Evolutionary conservation across 2,888 invertebrate genomes (phyloP).

Genomic region (Aphidoletes aphidimyza): DNA sequence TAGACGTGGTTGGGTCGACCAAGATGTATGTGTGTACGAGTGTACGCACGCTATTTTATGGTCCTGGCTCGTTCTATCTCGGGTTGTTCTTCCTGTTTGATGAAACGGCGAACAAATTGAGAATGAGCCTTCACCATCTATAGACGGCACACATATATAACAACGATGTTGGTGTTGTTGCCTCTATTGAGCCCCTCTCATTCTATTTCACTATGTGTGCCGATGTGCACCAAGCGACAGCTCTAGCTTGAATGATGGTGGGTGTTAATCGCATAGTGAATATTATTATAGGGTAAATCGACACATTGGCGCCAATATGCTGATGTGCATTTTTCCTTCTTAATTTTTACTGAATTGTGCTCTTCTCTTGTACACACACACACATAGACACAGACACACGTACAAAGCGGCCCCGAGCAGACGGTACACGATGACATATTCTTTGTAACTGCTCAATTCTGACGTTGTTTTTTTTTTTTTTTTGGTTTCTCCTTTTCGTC

Average conservation of each 20-base stretch:
- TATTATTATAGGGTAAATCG: constrained; percentile 62
- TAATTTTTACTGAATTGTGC: constrained; percentile 50
- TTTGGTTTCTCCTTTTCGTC: too few relatives aligned
- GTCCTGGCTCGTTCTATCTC: too few relatives aligned
- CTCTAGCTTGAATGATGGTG: constrained; percentile 55
- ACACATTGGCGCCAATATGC: constrained; percentile 61
- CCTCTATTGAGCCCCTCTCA: too few relatives aligned
- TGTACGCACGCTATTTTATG: too few relatives aligned
- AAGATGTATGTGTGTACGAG: too few relatives aligned
- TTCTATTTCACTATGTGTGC: too few relatives aligned
- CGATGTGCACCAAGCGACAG: too few relatives aligned
- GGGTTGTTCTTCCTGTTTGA: too few relatives aligned
- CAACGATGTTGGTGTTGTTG: too few relatives aligned
- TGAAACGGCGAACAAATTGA: too few relatives aligned
- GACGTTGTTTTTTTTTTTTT: background rate
- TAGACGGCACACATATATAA: too few relatives aligned
- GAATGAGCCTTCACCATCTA: too few relatives aligned
- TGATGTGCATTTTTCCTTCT: constrained; percentile 54
- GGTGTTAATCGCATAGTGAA: constrained; percentile 65
- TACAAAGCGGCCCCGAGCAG: background rate
- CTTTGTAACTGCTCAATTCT: background rate
- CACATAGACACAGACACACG: background rate
- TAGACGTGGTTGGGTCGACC: constrained; percentile 3
- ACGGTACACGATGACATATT: background rate
- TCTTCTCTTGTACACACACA: background rate